A percentile compares a stretch with the other conserved stretches of the same genome.
Evolutionary conservation across 2,113 vertebrate genomes (phyloP).

Genomic region (Phylloscopus trochiloides): DNA sequence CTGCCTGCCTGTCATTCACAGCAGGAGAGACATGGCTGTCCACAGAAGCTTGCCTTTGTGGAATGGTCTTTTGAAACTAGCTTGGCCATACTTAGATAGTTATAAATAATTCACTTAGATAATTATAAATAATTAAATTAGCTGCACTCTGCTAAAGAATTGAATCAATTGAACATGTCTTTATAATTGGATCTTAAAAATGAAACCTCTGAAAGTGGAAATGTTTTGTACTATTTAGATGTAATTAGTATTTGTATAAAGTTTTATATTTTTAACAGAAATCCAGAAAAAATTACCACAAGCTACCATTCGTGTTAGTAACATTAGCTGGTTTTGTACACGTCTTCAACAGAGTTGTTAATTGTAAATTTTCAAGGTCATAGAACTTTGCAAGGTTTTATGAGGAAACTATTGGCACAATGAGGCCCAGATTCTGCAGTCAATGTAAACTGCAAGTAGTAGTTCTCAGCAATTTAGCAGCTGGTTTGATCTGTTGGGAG

Average conservation of each 20-base stretch:
- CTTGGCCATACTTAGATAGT: slow-evolving; percentile 21
- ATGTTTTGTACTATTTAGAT: not conserved
- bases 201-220: slow-evolving; percentile 24
- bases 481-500: not conserved
- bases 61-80: slow-evolving; percentile 42
- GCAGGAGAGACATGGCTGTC: not conserved
- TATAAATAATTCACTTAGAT: slow-evolving; percentile 58
- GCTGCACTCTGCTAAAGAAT: slow-evolving; percentile 33
- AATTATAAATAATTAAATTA: slow-evolving; percentile 71
- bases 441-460: not conserved
- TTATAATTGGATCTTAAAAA: slow-evolving; percentile 62
- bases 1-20: not conserved
- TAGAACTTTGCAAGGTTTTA: not conserved
- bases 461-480: not conserved
- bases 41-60: not conserved
- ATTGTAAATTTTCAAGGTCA: not conserved
- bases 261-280: slow-evolving; percentile 51
- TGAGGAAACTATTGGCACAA: not conserved
- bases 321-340: not conserved
- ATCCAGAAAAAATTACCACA: not conserved
- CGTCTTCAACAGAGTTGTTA: not conserved
- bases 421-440: not conserved
- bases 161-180: slow-evolving; percentile 47
- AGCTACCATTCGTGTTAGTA: not conserved
- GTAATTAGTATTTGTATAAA: slow-evolving; percentile 55